These are phyloP conservation scores for Chelonoidis abingdonii DNA, from an alignment of 2,113 vertebrate genomes.

Conservation along the genomic window DNA sequence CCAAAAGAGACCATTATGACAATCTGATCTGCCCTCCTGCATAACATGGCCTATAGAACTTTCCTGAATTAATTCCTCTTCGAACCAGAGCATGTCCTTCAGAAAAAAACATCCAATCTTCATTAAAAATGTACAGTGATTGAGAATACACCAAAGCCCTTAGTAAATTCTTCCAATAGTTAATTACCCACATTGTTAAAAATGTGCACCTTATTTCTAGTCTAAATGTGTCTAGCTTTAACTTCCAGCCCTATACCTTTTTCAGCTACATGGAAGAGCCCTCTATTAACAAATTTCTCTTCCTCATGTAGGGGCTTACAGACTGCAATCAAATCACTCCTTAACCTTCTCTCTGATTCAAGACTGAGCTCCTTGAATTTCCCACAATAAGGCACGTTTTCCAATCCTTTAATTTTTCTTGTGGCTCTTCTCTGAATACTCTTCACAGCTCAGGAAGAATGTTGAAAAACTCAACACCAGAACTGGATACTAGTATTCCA, in stretches of 20 bases:
- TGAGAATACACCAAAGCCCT: neutral
- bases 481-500: neutral
- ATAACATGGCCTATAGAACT: neutral
- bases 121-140: too few relatives aligned
- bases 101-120: too few relatives aligned
- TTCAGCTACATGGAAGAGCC: neutral
- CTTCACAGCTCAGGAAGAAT: neutral
- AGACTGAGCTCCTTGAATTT: neutral
- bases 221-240: neutral
- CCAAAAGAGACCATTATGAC: conserved; percentile 12
- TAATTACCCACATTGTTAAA: neutral
- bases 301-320: neutral
- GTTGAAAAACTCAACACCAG: neutral
- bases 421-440: neutral
- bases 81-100: too few relatives aligned
- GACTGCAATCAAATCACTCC: neutral
- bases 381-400: neutral
- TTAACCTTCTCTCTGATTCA: neutral
- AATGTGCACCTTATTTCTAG: neutral
- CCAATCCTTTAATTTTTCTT: neutral
- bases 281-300: neutral
- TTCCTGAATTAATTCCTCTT: too few relatives aligned
- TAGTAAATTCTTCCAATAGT: conserved; percentile 3
- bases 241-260: neutral
- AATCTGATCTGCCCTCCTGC: conserved; percentile 57